Conservation (phyloP, 2,797 vertebrate species). For the Mionectes olivaceus region DNA sequence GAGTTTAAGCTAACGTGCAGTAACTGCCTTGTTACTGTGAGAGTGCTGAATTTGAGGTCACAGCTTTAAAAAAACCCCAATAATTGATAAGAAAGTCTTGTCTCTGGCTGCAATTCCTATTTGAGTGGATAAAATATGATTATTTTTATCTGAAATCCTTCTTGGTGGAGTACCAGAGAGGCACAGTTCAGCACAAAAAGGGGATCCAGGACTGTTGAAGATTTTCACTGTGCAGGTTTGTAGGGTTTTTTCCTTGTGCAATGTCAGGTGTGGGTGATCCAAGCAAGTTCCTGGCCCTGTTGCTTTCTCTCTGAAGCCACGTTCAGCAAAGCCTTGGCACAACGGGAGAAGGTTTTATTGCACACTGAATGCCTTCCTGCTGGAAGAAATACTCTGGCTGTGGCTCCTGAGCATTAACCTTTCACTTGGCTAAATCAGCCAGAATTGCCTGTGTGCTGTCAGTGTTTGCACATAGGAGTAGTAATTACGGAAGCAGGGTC, state of each 20-base stretch:
- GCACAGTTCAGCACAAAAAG: neutral
- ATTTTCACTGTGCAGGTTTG: neutral
- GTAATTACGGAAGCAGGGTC: slow-evolving; percentile 36
- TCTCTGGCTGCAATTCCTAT: neutral
- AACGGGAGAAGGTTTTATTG: neutral
- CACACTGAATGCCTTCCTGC: neutral
- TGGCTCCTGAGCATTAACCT: slow-evolving; percentile 36
- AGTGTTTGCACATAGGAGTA: neutral
- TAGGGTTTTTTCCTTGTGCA: neutral
- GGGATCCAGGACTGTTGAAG: neutral
- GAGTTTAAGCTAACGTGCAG: neutral
- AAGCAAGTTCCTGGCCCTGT: neutral
- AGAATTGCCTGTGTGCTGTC: slow-evolving; percentile 47
- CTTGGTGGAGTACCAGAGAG: neutral
- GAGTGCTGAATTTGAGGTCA: neutral
- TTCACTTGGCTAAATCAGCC: slow-evolving; percentile 60
- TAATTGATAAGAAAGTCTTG: neutral
- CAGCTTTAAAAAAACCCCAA: neutral
- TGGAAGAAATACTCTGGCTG: slow-evolving; percentile 32
- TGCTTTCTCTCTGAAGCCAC: neutral
- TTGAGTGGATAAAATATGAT: neutral
- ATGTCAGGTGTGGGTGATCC: accelerated
- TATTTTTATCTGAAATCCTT: neutral
- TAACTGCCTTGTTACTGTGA: neutral
- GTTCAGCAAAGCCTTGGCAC: neutral